Evolutionary conservation across 2,797 vertebrate species (phyloP).

Genomic region (Xenentodon cancila): DNA sequence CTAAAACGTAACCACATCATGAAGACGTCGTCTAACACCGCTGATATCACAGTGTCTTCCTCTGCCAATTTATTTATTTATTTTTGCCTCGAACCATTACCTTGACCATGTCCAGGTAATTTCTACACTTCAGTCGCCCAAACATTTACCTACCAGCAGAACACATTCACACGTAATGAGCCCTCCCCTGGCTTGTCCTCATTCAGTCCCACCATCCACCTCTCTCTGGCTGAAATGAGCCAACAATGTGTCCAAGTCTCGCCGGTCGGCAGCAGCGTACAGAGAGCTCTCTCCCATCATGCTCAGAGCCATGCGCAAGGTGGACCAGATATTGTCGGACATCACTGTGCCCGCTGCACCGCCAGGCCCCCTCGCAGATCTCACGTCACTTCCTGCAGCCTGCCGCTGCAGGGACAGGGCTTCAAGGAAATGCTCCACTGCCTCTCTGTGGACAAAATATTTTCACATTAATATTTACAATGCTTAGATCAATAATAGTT

Average conservation of each 20-base stretch:
- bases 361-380: conserved; percentile 85
- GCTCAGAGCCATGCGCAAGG: conserved; percentile 96
- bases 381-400: conserved; percentile 70
- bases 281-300: conserved; percentile 98
- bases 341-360: conserved; percentile 87
- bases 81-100: conserved; percentile 18
- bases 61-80: not conserved
- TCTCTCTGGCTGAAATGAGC: conserved; percentile 90
- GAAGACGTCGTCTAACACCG: conserved; percentile 19
- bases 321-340: conserved; percentile 99
- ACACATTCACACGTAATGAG: conserved; percentile 80
- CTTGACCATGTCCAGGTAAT: conserved; percentile 13
- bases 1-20: conserved; percentile 34
- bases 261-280: conserved; percentile 90
- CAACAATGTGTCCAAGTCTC: conserved; percentile 90
- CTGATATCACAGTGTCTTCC: conserved; percentile 62
- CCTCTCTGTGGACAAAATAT: conserved; percentile 72
- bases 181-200: conserved; percentile 61
- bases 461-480: conserved; percentile 1
- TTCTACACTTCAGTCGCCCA: conserved; percentile 49
- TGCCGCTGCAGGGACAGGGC: conserved; percentile 93
- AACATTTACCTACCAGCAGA: conserved; percentile 66
- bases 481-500: not conserved
- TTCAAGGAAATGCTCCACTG: conserved; percentile 97
- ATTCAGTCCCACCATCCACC: conserved; percentile 83